A percentile compares a stretch with the other conserved stretches of the same genome.
Evolutionary conservation across 2,113 vertebrate species (phyloP).

Genomic region (Cebidichthys violaceus): DNA sequence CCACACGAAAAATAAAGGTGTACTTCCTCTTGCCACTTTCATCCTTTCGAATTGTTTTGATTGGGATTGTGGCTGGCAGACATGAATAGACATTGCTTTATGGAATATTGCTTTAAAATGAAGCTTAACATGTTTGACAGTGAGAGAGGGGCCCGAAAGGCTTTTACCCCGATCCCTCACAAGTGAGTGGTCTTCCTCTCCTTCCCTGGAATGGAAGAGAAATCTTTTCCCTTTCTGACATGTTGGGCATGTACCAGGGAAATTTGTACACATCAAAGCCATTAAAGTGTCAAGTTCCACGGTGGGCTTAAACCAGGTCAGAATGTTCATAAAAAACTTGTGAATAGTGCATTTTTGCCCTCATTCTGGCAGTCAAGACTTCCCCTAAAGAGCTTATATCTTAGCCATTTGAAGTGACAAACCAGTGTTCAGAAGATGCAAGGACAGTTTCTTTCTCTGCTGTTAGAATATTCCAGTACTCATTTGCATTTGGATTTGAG

Average conservation of each 20-base stretch:
- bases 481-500: conserved; percentile 66
- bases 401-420: conserved; percentile 56
- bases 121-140: conserved; percentile 39
- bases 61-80: background rate
- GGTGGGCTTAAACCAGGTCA: conserved; percentile 63
- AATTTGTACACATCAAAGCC: conserved; percentile 74
- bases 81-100: conserved; percentile 14
- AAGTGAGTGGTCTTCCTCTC: conserved; percentile 1
- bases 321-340: conserved; percentile 49
- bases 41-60: conserved; percentile 9
- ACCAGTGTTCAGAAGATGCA: conserved; percentile 40
- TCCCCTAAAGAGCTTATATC: conserved; percentile 49
- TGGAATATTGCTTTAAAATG: conserved; percentile 13
- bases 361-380: conserved; percentile 64
- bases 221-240: conserved; percentile 37
- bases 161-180: conserved; percentile 14
- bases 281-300: conserved; percentile 74
- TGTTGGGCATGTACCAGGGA: conserved; percentile 46
- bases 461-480: conserved; percentile 41
- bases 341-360: conserved; percentile 59
- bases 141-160: background rate
- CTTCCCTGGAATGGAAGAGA: conserved; percentile 17
- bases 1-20: conserved; percentile 5
- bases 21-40: background rate
- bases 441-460: conserved; percentile 44